Percentiles rank a stretch among this genome's conserved stretches.
phyloP scores from a whole-genome alignment of 2,113 vertebrate genomes.

The Oxygymnocypris stewartii region DNA sequence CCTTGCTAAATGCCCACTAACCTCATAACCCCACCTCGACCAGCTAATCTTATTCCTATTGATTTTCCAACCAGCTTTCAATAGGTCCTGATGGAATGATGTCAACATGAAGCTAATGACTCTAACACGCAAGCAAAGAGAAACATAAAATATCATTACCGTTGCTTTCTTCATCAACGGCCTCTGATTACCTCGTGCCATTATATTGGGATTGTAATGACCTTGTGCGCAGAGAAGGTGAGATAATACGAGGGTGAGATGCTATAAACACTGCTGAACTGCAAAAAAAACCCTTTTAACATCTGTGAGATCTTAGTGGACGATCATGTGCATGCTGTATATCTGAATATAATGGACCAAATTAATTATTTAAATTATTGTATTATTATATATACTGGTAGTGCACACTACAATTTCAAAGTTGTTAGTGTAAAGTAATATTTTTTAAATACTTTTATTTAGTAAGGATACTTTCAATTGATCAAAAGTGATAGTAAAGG shows the following conservation, averaged over 20 bases:
- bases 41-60: slow-evolving; percentile 94
- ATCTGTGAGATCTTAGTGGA: neutral
- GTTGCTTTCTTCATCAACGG: slow-evolving; percentile 78
- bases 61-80: slow-evolving; percentile 90
- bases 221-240: slow-evolving; percentile 52
- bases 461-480: too few species aligned
- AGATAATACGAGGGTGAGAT: slow-evolving; percentile 36
- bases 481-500: too few species aligned
- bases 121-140: slow-evolving; percentile 84
- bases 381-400: neutral
- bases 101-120: slow-evolving; percentile 88
- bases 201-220: slow-evolving; percentile 80
- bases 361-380: neutral
- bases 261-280: slow-evolving; percentile 43
- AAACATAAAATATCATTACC: slow-evolving; percentile 88
- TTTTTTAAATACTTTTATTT: too few species aligned
- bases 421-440: neutral
- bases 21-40: slow-evolving; percentile 90
- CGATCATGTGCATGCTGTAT: neutral
- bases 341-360: neutral
- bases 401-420: too few species aligned
- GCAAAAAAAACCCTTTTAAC: slow-evolving; percentile 1
- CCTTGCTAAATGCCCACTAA: slow-evolving; percentile 83
- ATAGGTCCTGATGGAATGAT: slow-evolving; percentile 86
- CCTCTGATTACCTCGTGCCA: slow-evolving; percentile 85